A percentile compares a stretch with the other conserved stretches of the same genome.
Conservation (phyloP, 2,888 invertebrate species). For the Trichogramma evanescens region DNA sequence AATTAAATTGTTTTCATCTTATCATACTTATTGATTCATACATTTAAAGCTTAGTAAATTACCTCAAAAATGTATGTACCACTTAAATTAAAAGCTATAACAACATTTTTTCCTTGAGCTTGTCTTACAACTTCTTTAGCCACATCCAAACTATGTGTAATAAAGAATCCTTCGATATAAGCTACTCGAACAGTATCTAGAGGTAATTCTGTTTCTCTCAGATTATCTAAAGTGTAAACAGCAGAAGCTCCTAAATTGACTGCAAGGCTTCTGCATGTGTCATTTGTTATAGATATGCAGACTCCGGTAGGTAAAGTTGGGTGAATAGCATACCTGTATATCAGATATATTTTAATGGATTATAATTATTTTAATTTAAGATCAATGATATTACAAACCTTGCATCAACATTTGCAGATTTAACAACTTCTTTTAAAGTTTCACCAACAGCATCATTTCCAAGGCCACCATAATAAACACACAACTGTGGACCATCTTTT, state of each 20-base stretch:
- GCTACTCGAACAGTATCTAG: conserved; percentile 37
- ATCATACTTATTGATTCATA: not conserved
- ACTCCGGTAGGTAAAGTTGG: conserved; percentile 39
- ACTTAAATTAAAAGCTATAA: conserved; percentile 43
- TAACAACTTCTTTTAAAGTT: conserved; percentile 35
- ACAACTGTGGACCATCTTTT: conserved; percentile 24
- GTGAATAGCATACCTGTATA: conserved; percentile 39
- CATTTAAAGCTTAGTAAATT: conserved; percentile 5
- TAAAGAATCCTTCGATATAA: conserved; percentile 45
- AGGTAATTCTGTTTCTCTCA: conserved; percentile 29
- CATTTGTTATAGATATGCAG: conserved; percentile 40
- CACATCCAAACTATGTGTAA: conserved; percentile 42
- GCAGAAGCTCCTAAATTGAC: conserved; percentile 45
- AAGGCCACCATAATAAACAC: conserved; percentile 37
- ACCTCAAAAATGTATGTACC: conserved; percentile 43
- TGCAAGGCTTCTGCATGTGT: conserved; percentile 38
- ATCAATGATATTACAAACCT: conserved; percentile 28
- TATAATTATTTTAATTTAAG: not conserved
- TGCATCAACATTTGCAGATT: conserved; percentile 37
- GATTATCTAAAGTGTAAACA: conserved; percentile 35
- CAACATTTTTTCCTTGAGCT: conserved; percentile 36
- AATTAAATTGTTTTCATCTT: not conserved
- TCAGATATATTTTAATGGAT: conserved; percentile 1
- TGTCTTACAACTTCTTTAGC: conserved; percentile 37
- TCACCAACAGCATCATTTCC: conserved; percentile 42